phyloP scores from a whole-genome alignment of 2,113 vertebrate species.

The Microtus pennsylvanicus region DNA sequence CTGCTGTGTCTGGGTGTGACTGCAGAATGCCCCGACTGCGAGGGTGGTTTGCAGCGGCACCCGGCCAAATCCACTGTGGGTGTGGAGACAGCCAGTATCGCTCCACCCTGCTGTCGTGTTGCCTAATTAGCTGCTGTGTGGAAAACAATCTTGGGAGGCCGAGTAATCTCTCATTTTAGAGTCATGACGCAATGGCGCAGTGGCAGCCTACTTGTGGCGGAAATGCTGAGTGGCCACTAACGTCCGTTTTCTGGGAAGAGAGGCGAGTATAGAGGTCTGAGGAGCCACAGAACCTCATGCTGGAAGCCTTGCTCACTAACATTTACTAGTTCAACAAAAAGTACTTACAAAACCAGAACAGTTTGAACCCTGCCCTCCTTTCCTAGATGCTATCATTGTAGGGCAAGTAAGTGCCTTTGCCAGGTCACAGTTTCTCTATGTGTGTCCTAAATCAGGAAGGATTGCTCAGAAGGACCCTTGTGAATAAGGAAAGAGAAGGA shows the following conservation, averaged over 20 bases:
- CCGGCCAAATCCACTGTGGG: conserved; percentile 73
- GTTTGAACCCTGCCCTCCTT: background rate
- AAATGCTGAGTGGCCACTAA: conserved; percentile 46
- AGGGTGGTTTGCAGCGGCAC: conserved; percentile 42
- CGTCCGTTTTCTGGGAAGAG: conserved; percentile 36
- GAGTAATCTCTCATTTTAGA: conserved; percentile 68
- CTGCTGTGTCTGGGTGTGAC: conserved; percentile 63
- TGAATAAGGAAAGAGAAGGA: background rate
- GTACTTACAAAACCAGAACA: background rate
- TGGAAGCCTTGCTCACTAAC: background rate
- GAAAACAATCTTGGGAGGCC: conserved; percentile 75
- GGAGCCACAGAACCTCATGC: background rate
- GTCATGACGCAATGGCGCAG: conserved; percentile 66
- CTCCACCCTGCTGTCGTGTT: conserved; percentile 75
- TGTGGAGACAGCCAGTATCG: conserved; percentile 75
- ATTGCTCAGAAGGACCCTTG: background rate
- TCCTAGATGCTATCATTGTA: background rate
- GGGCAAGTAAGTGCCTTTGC: background rate
- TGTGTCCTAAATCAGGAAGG: background rate
- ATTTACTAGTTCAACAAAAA: conserved; percentile 16
- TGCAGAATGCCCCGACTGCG: conserved; percentile 59
- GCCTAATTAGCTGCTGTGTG: conserved; percentile 75
- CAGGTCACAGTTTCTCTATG: background rate
- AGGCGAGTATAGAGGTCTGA: background rate
- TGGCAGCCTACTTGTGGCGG: conserved; percentile 33